Base-by-base conservation (phyloP, 2,113 vertebrate genomes). In the Tautogolabrus adspersus region DNA sequence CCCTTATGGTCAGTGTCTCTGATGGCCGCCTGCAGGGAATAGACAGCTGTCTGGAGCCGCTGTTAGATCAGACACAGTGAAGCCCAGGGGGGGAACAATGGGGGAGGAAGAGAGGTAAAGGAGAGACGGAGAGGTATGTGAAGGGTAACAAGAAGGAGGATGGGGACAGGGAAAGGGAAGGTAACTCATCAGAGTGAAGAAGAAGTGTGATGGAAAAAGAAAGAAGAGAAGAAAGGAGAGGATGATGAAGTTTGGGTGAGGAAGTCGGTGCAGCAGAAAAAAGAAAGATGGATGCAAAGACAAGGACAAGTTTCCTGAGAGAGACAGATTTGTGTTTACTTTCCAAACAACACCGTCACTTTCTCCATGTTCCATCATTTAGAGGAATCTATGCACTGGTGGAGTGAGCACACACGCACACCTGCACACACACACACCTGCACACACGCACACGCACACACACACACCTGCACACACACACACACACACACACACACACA, bases 41-140 rank as follows among this genome's bases (percentile, higher is more conserved):
- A 88, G 90, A 89, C 87, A 85, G 79, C 81, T 88, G 88, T 87
- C 90, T 88, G 81, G 49, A 77, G 69, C 79, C 38, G 69, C 78
- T 77, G 78, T 87, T 87, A 72, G 78, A 90, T 89, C 89, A 87
- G 82, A 90, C 77, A 44, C 77, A 58, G 59, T 23, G 71, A 70
- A 84, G 67, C 85, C 82, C 70, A 19, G 57, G 68, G 81, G 76
- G 54, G 63, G 70, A 74, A 51, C 13, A 40, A 51, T 23, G 46
- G 69, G 55, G 47, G 75, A 56, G 44, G 65, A 49, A 64, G 66
- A 46, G 26, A 67, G 34, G 30, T 9, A 18, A 40, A 38, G 59
- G 30, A 40, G 30, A 37, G 18, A 40, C 6, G 18, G 37, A 61
- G 49, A 64, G 68, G 57, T 38, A 72, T 47, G 46, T 49, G 47